phyloP scores from a whole-genome alignment of 1,140 invertebrate species.

The Anastatus disparis region DNA sequence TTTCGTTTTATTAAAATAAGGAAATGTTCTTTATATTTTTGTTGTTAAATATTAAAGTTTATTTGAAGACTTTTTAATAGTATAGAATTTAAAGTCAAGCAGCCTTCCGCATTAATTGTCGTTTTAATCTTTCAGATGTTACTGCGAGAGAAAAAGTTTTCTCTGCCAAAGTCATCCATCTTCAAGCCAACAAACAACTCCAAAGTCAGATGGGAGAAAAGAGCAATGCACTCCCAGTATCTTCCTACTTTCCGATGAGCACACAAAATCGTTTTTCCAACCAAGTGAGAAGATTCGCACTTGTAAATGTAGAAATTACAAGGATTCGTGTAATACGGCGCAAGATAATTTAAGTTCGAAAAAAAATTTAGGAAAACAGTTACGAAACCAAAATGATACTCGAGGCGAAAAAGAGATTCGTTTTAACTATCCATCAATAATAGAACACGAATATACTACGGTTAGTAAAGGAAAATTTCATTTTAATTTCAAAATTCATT shows the following conservation, averaged over 20 bases:
- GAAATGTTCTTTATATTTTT: no score
- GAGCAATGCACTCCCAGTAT: background rate
- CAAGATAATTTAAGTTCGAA: background rate
- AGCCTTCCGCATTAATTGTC: no score
- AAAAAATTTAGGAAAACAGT: slow-evolving; percentile 13
- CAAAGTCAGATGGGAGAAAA: background rate
- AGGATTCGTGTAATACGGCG: background rate
- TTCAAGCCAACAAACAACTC: background rate
- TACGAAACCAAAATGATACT: background rate
- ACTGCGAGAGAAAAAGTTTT: slow-evolving; percentile 16
- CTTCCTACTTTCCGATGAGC: slow-evolving; percentile 8
- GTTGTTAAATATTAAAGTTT: no score
- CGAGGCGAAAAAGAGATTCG: slow-evolving; percentile 1
- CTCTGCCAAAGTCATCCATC: background rate
- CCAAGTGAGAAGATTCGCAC: slow-evolving; percentile 6
- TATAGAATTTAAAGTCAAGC: no score
- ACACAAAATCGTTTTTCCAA: slow-evolving; percentile 1
- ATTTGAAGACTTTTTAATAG: no score
- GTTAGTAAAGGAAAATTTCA: background rate
- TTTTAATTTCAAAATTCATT: no score
- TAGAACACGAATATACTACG: slow-evolving; percentile 32
- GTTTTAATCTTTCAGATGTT: slow-evolving; percentile 7
- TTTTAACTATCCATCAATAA: slow-evolving; percentile 23
- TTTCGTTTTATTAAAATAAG: no score
- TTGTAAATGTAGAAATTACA: slow-evolving; percentile 5